A percentile compares a stretch with the other conserved stretches of the same genome.
Conservation (phyloP, 2,797 vertebrate species). For the Amphiprion clarkii region DNA sequence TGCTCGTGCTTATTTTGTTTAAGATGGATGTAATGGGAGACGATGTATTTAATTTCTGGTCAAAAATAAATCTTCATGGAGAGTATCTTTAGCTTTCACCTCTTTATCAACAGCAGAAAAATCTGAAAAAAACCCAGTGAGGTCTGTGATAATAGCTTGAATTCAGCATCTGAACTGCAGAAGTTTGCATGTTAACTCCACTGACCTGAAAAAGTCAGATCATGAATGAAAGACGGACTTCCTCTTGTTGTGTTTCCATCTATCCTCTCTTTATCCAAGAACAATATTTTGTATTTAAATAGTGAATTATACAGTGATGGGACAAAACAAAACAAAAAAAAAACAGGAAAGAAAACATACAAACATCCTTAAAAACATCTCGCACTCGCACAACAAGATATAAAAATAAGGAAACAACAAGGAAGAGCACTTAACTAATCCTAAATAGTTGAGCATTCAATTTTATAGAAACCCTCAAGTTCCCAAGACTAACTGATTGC, state of each 20-base stretch:
- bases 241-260: constrained; percentile 76
- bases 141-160: not conserved
- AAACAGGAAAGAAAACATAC: constrained; percentile 84
- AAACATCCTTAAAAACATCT: constrained; percentile 84
- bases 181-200: constrained; percentile 20
- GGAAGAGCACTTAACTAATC: constrained; percentile 63
- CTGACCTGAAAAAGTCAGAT: constrained; percentile 12
- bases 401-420: constrained; percentile 74
- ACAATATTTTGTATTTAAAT: constrained; percentile 86
- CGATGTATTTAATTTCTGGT: constrained; percentile 4
- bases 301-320: constrained; percentile 74
- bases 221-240: constrained; percentile 72
- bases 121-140: not conserved
- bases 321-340: constrained; percentile 71
- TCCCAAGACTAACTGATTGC: constrained; percentile 73
- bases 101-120: not conserved
- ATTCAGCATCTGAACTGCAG: not conserved
- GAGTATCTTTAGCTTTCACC: not conserved
- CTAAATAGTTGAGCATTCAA: constrained; percentile 41
- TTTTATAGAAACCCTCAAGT: constrained; percentile 41
- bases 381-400: constrained; percentile 67
- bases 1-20: not conserved
- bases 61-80: constrained; percentile 2
- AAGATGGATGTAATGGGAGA: not conserved
- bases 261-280: constrained; percentile 79